phyloP scores from a whole-genome alignment of 1,140 invertebrate species.

The Cotesia typhae region DNA sequence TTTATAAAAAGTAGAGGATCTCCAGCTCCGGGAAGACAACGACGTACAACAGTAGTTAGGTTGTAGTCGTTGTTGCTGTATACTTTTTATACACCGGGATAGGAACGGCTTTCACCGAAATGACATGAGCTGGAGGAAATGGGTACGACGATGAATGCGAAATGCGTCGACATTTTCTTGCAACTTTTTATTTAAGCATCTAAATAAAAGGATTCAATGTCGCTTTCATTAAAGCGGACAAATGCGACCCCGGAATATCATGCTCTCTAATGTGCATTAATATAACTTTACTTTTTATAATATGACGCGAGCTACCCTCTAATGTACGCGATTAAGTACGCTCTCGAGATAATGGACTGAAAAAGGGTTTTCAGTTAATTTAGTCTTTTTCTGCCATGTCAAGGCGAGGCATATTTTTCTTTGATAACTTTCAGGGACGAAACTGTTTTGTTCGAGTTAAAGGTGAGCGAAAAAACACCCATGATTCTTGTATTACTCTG shows the following conservation, averaged over 20 bases:
- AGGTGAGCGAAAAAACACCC: no score
- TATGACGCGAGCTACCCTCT: no score
- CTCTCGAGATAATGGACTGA: no score
- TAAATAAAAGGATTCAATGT: constrained; percentile 5
- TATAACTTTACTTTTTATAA: constrained; percentile 15
- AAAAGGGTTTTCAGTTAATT: no score
- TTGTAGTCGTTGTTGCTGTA: not conserved
- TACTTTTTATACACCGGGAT: not conserved
- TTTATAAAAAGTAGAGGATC: constrained; percentile 41
- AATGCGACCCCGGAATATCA: not conserved
- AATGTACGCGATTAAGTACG: no score
- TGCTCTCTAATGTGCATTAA: not conserved
- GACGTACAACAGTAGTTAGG: constrained; percentile 3
- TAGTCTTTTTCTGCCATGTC: no score
- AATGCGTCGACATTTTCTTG: constrained; percentile 3
- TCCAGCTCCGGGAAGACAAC: constrained; percentile 18
- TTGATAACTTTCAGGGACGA: no score
- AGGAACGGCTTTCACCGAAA: constrained; percentile 17
- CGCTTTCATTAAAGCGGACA: constrained; percentile 40
- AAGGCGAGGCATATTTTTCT: no score
- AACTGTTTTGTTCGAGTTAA: no score
- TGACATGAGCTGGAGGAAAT: not conserved
- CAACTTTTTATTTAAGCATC: not conserved
- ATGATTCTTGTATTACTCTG: no score
- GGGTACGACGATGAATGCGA: not conserved